phyloP scores from a whole-genome alignment of 1,140 invertebrate genomes.

The Procambarus clarkii region DNA sequence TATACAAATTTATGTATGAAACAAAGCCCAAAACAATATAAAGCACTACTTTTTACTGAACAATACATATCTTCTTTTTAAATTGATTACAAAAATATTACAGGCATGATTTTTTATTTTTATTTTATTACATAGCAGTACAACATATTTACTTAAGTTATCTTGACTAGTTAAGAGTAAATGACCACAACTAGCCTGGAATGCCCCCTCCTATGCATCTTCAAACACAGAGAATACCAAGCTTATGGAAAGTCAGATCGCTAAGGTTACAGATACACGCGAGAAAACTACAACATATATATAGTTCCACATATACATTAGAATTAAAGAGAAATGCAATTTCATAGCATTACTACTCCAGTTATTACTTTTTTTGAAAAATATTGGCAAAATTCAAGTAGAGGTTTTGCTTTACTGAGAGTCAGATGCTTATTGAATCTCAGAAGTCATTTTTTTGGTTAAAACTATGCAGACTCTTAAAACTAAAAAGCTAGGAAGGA shows the following conservation, averaged over 20 bases:
- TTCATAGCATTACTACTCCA: slow-evolving; percentile 51
- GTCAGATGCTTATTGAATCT: slow-evolving; percentile 29
- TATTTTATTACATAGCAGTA: no score
- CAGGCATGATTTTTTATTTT: no score
- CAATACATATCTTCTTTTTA: no score
- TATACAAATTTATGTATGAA: no score
- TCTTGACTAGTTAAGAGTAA: background rate
- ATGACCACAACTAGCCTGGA: background rate
- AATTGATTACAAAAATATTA: no score
- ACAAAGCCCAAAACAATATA: no score
- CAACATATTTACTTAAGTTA: no score
- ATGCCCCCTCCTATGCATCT: slow-evolving; percentile 22
- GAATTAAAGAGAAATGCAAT: slow-evolving; percentile 42
- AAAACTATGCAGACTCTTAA: slow-evolving; percentile 34
- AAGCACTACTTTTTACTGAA: no score
- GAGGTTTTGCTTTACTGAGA: slow-evolving; percentile 16
- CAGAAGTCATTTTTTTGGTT: slow-evolving; percentile 15
- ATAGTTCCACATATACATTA: slow-evolving; percentile 44
- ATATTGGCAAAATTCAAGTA: slow-evolving; percentile 31
- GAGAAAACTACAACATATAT: slow-evolving; percentile 50
- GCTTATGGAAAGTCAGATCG: slow-evolving; percentile 48
- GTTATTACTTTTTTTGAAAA: slow-evolving; percentile 22
- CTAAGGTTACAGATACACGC: slow-evolving; percentile 49
- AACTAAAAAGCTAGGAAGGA: slow-evolving; percentile 52
- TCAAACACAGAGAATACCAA: slow-evolving; percentile 58